Evolutionary conservation across 2,888 invertebrate genomes (phyloP).

Genomic region (Arge pagana): DNA sequence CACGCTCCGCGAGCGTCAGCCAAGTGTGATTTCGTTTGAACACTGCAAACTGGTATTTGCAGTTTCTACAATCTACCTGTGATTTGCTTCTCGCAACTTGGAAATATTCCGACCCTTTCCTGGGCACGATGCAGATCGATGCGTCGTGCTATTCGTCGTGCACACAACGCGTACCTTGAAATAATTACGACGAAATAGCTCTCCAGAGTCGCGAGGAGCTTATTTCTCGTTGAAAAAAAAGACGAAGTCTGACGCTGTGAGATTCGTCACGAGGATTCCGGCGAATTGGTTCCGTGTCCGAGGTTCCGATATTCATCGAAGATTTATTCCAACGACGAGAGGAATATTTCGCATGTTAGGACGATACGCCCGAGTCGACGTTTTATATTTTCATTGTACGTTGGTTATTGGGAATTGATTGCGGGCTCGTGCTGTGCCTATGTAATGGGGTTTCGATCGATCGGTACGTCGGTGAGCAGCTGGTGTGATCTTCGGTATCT

Average conservation of each 20-base stretch:
- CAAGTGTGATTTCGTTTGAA: slow-evolving; percentile 10
- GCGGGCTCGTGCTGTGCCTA: no score
- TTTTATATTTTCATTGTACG: no score
- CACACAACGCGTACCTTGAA: no score
- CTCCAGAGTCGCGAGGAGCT: no score
- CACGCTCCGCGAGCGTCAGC: not conserved
- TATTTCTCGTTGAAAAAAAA: no score
- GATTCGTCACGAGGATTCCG: not conserved
- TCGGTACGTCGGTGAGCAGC: slow-evolving; percentile 29
- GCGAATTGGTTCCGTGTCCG: not conserved
- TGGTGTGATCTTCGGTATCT: slow-evolving; percentile 50
- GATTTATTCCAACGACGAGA: no score
- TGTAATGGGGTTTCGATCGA: slow-evolving; percentile 35
- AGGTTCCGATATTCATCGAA: not conserved
- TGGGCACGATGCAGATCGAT: not conserved
- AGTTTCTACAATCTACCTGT: not conserved
- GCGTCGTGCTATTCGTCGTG: no score
- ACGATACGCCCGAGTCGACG: no score
- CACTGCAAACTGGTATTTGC: slow-evolving; percentile 10
- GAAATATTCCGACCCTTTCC: not conserved
- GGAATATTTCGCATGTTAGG: no score
- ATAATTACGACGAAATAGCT: no score
- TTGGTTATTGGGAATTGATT: no score
- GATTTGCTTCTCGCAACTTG: not conserved
- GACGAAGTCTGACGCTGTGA: not conserved